phyloP scores from a whole-genome alignment of 2,888 invertebrate species.

The Philhelius pedissequus region DNA sequence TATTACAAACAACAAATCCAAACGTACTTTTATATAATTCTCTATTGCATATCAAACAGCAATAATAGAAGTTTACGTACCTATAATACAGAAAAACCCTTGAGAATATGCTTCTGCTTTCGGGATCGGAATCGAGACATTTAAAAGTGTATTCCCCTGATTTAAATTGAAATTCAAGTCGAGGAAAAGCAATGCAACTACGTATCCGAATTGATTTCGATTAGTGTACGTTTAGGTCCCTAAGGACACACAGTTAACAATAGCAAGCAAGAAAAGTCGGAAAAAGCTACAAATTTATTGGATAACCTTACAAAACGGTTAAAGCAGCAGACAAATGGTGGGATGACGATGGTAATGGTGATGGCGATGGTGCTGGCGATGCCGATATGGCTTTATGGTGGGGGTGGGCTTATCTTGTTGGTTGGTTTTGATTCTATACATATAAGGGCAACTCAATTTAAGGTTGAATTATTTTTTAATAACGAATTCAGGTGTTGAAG shows the following conservation, averaged over 20 bases:
- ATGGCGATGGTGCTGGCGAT: neutral
- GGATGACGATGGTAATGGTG: neutral
- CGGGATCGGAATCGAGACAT: neutral
- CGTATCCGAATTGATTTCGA: constrained; percentile 60
- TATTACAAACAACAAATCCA: neutral
- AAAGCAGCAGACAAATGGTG: neutral
- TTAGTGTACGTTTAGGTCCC: constrained; percentile 59
- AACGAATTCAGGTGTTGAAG: neutral
- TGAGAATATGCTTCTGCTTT: neutral
- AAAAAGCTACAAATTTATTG: constrained; percentile 37
- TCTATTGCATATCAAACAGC: neutral
- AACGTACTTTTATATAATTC: neutral
- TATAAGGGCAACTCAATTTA: neutral
- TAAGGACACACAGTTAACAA: constrained; percentile 47
- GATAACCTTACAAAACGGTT: constrained; percentile 20
- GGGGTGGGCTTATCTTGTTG: neutral
- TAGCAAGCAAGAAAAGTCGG: neutral
- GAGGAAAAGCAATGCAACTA: constrained; percentile 47
- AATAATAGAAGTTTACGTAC: neutral
- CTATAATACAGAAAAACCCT: neutral
- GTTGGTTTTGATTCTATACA: neutral
- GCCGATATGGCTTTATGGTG: neutral
- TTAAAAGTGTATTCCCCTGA: neutral
- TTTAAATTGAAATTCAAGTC: constrained; percentile 59
- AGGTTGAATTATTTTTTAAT: neutral